These are phyloP conservation scores for Phoenicopterus ruber DNA, from an alignment of 2,113 vertebrate genomes.

Conservation along the genomic window DNA sequence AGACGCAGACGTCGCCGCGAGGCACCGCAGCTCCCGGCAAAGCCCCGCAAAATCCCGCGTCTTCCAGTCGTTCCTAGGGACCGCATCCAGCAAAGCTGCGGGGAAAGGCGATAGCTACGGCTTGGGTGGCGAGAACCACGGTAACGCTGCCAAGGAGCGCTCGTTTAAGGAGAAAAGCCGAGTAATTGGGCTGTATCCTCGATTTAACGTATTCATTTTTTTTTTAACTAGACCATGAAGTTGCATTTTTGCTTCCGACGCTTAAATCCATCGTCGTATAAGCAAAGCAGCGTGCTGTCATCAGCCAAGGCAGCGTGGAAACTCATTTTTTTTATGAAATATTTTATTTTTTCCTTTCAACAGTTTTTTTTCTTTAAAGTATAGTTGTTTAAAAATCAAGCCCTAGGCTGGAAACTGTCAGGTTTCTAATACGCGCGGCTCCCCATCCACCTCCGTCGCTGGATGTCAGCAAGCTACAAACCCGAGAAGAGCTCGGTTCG, in stretches of 20 bases:
- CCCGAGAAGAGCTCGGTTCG: not conserved
- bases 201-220: not conserved
- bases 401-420: not conserved
- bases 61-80: not conserved
- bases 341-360: not conserved
- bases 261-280: not conserved
- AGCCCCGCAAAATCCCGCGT: not conserved
- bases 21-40: not conserved
- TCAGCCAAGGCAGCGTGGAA: not conserved
- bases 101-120: not conserved
- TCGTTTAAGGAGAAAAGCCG: not conserved
- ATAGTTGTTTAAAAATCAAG: not conserved
- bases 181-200: not conserved
- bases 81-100: not conserved
- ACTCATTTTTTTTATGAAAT: conserved; percentile 22
- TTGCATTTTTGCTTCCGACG: not conserved
- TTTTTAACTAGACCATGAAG: not conserved
- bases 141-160: not conserved
- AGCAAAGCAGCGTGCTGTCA: not conserved
- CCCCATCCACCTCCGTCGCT: not conserved
- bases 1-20: not conserved
- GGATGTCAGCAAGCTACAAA: not conserved
- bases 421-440: not conserved
- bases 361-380: not conserved
- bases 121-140: not conserved